Conservation (phyloP, 92 coral and sea anemone species). For the Anthopleura xanthogrammica region DNA sequence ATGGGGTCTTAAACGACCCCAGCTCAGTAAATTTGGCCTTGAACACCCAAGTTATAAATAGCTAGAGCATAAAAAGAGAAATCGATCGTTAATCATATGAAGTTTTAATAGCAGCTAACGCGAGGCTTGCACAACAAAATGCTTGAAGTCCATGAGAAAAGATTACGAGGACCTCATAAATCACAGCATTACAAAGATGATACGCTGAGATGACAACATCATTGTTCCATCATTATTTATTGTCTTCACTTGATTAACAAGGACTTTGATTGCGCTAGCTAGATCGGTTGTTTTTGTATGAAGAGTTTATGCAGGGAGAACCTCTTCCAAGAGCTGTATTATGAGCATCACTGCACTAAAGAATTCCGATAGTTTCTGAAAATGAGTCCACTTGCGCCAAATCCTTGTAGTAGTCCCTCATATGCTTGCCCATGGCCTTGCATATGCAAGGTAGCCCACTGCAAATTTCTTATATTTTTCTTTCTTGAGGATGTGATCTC, state of each 20-base stretch:
- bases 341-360: too few species aligned
- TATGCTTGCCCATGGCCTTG: too few species aligned
- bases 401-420: too few species aligned
- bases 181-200: not conserved
- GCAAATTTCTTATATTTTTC: too few species aligned
- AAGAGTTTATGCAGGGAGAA: too few species aligned
- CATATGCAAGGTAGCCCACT: too few species aligned
- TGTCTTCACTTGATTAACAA: not conserved
- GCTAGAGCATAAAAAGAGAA: not conserved
- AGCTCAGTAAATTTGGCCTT: not conserved
- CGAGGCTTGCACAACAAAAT: not conserved
- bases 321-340: too few species aligned
- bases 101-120: not conserved
- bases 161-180: not conserved
- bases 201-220: not conserved
- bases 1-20: not conserved
- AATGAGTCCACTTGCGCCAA: too few species aligned
- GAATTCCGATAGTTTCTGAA: too few species aligned
- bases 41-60: not conserved
- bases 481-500: too few species aligned
- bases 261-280: not conserved
- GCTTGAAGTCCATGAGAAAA: slow-evolving; percentile 1
- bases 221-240: not conserved
- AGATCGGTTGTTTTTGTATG: too few species aligned
- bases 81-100: not conserved